phyloP scores from a whole-genome alignment of 2,888 invertebrate genomes.

The Cryptus armator region DNA sequence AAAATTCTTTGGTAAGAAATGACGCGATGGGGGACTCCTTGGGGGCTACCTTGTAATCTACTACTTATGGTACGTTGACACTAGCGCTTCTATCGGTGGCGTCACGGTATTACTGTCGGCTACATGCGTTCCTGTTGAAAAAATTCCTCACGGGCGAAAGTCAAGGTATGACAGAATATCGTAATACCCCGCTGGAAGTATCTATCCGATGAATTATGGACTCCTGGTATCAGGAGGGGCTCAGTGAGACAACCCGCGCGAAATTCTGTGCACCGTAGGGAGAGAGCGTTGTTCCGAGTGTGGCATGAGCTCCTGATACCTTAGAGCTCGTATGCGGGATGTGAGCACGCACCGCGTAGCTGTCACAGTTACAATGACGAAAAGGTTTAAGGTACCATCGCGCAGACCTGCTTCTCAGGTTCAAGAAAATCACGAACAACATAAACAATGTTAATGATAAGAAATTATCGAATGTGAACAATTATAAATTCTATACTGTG shows the following conservation, averaged over 20 bases:
- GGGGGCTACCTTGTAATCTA: constrained; percentile 32
- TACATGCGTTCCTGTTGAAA: constrained; percentile 85
- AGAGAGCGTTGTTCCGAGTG: constrained; percentile 62
- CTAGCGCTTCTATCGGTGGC: constrained; percentile 77
- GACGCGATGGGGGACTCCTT: constrained; percentile 55
- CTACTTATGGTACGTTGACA: constrained; percentile 72
- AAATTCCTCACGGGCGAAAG: constrained; percentile 85
- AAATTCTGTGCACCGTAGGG: constrained; percentile 81
- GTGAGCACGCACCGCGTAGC: constrained; percentile 82
- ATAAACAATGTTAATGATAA: background rate
- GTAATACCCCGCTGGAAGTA: constrained; percentile 70
- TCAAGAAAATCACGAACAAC: background rate
- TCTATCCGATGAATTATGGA: constrained; percentile 67
- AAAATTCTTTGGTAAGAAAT: constrained; percentile 77
- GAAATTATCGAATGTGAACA: background rate
- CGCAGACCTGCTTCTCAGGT: background rate
- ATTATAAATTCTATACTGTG: background rate
- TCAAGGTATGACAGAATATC: constrained; percentile 83
- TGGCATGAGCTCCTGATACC: constrained; percentile 76
- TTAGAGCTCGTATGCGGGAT: constrained; percentile 83
- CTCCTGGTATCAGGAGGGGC: constrained; percentile 83
- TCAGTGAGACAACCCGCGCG: constrained; percentile 84
- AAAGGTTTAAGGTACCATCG: constrained; percentile 19
- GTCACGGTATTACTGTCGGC: constrained; percentile 75
- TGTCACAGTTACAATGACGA: constrained; percentile 40